These are phyloP conservation scores for Euphydryas editha DNA, from an alignment of 2,888 invertebrate species.

Conservation along the genomic window DNA sequence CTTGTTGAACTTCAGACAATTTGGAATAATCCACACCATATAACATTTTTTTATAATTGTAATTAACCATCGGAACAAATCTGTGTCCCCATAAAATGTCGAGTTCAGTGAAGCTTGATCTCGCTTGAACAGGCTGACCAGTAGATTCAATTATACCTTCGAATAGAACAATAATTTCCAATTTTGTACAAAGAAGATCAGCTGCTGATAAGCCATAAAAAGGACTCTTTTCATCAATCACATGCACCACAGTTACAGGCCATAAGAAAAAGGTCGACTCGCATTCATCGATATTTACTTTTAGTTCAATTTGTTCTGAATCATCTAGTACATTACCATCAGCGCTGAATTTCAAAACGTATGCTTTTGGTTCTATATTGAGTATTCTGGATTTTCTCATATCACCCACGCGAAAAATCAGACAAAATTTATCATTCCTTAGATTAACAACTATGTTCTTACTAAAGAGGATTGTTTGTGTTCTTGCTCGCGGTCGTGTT, in stretches of 20 bases:
- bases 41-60: slow-evolving; percentile 87
- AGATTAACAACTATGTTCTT: slow-evolving; percentile 94
- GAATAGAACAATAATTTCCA: slow-evolving; percentile 93
- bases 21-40: slow-evolving; percentile 95
- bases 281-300: slow-evolving; percentile 91
- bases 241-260: slow-evolving; percentile 97
- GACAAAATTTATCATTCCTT: slow-evolving; percentile 91
- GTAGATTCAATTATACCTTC: slow-evolving; percentile 96
- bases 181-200: slow-evolving; percentile 92
- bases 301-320: slow-evolving; percentile 92
- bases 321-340: slow-evolving; percentile 90
- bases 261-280: slow-evolving; percentile 97
- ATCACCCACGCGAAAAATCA: slow-evolving; percentile 97
- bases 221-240: slow-evolving; percentile 93
- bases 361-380: slow-evolving; percentile 94
- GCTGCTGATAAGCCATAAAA: slow-evolving; percentile 94
- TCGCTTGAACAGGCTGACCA: slow-evolving; percentile 91
- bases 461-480: slow-evolving; percentile 96
- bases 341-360: slow-evolving; percentile 90
- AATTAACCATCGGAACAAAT: slow-evolving; percentile 90
- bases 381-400: slow-evolving; percentile 97
- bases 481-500: slow-evolving; percentile 96
- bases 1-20: slow-evolving; percentile 92
- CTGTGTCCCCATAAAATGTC: slow-evolving; percentile 95
- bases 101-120: slow-evolving; percentile 90